A percentile compares a stretch with the other conserved stretches of the same genome.
phyloP scores from a whole-genome alignment of 1,140 invertebrate species.

The Homalodisca vitripennis region DNA sequence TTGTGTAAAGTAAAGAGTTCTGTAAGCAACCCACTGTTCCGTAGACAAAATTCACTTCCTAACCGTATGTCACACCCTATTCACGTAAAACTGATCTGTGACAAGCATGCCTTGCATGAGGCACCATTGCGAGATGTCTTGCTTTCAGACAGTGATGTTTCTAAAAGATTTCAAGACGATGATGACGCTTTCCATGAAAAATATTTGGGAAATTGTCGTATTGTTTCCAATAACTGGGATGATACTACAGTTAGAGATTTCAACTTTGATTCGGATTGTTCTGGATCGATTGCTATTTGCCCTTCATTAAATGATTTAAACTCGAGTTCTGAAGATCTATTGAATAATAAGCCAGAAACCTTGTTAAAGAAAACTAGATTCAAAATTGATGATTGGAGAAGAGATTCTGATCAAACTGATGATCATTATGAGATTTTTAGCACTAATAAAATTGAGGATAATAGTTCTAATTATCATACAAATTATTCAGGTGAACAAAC shows the following conservation, averaged over 20 bases:
- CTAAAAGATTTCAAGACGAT: neutral
- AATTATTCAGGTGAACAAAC: neutral
- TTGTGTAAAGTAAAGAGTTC: constrained; percentile 16
- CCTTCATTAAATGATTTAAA: neutral
- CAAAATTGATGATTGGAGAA: constrained; percentile 7
- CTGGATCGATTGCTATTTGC: neutral
- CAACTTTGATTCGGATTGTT: constrained; percentile 8
- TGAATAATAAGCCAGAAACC: neutral
- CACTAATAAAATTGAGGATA: neutral
- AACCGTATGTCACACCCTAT: constrained; percentile 1
- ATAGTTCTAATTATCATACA: too few species aligned
- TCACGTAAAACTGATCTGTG: constrained; percentile 17
- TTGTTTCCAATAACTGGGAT: constrained; percentile 30
- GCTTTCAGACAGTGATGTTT: constrained; percentile 7
- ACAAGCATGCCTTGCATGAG: constrained; percentile 20
- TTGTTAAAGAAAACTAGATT: constrained; percentile 16
- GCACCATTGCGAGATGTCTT: neutral
- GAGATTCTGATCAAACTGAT: constrained; percentile 11
- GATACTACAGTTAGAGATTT: constrained; percentile 21
- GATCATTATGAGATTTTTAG: constrained; percentile 9
- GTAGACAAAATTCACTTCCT: constrained; percentile 19
- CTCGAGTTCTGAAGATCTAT: constrained; percentile 11
- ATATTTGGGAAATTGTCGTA: constrained; percentile 27
- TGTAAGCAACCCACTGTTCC: constrained; percentile 18
- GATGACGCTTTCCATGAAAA: constrained; percentile 9